A percentile compares a stretch with the other conserved stretches of the same genome.
These are phyloP conservation scores for Chrysolina americana DNA, from an alignment of 2,888 invertebrate genomes.

Conservation along the genomic window DNA sequence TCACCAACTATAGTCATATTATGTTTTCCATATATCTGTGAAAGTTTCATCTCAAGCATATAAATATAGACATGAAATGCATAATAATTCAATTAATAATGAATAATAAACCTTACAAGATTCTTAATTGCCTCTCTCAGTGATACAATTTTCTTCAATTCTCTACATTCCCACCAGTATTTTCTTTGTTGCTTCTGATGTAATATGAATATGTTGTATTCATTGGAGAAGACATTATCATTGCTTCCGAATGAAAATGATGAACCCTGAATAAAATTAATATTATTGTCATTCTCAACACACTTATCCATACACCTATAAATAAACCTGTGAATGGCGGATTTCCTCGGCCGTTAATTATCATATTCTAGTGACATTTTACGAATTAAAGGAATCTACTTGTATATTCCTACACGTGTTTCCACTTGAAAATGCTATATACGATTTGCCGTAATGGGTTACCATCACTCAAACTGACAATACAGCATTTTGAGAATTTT, in stretches of 20 bases:
- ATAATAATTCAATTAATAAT: too few relatives aligned
- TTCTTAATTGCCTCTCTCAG: too few relatives aligned
- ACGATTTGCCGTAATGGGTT: slow-evolving; percentile 2
- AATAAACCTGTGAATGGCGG: slow-evolving; percentile 5
- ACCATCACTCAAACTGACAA: background rate
- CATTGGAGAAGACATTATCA: too few relatives aligned
- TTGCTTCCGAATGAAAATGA: background rate
- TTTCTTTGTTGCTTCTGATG: too few relatives aligned
- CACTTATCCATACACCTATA: background rate
- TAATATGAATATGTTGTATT: too few relatives aligned
- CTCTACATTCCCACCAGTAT: background rate
- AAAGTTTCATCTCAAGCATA: too few relatives aligned
- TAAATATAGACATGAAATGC: too few relatives aligned
- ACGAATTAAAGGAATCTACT: slow-evolving; percentile 9
- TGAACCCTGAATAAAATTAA: background rate
- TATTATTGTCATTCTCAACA: background rate
- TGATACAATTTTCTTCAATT: background rate
- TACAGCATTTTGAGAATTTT: background rate
- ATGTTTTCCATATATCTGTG: too few relatives aligned
- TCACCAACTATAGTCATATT: too few relatives aligned
- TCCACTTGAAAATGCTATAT: background rate
- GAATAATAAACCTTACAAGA: too few relatives aligned
- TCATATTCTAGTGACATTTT: background rate
- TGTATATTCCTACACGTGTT: slow-evolving; percentile 2
- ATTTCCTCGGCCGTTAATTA: background rate